Percentiles rank a stretch among this genome's conserved stretches.
Evolutionary conservation across 1,140 invertebrate genomes (phyloP).

Genomic region (Panulirus ornatus): DNA sequence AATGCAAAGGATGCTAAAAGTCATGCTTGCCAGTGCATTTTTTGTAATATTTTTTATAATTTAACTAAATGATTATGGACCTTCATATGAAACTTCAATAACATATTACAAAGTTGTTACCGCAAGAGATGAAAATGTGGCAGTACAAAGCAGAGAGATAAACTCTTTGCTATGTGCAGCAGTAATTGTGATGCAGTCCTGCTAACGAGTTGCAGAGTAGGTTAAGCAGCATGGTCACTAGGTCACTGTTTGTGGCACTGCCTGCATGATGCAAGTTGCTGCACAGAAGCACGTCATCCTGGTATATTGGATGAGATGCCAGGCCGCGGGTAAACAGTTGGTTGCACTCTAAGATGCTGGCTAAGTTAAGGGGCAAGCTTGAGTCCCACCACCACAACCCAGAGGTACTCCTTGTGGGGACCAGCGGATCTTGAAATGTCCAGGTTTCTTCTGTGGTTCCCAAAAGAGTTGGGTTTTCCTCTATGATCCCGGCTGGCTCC

Average conservation of each 20-base stretch:
- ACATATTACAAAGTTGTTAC: too few relatives aligned
- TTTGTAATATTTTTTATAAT: too few relatives aligned
- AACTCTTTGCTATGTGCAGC: too few relatives aligned
- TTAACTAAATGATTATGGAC: too few relatives aligned
- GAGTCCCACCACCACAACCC: conserved; percentile 28
- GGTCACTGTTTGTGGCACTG: not conserved
- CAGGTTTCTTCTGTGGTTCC: too few relatives aligned
- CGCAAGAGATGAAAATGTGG: too few relatives aligned
- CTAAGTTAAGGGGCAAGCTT: conserved; percentile 14
- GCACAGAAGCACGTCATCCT: not conserved
- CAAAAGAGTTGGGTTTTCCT: too few relatives aligned
- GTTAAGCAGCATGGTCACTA: conserved; percentile 16
- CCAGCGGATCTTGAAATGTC: not conserved
- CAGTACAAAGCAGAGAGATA: too few relatives aligned
- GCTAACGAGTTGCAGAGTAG: not conserved
- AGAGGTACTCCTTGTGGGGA: not conserved
- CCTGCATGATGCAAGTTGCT: not conserved
- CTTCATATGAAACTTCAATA: too few relatives aligned
- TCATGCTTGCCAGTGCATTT: too few relatives aligned
- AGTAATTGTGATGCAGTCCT: not conserved
- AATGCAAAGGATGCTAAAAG: too few relatives aligned
- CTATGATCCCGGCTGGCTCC: too few relatives aligned
- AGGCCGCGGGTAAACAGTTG: not conserved
- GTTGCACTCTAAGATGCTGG: not conserved
- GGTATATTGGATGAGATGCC: not conserved